phyloP scores from a whole-genome alignment of 1,140 invertebrate genomes.

The Trichonephila inaurata region DNA sequence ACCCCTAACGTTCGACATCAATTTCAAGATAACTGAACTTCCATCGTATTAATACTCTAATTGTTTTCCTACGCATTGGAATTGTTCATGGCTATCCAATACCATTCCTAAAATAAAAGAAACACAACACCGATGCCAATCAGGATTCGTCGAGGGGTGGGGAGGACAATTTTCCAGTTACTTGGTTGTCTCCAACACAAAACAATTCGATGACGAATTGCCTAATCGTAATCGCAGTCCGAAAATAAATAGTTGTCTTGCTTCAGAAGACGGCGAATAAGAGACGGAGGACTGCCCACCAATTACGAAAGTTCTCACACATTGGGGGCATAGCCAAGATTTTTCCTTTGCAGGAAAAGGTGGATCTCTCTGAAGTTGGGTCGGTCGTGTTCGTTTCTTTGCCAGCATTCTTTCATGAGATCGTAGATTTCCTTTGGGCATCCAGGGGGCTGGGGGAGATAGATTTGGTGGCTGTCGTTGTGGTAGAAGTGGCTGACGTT shows the following conservation, averaged over 20 bases:
- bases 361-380: slow-evolving; percentile 95
- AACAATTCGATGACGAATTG: slow-evolving; percentile 34
- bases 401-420: slow-evolving; percentile 97
- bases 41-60: background rate
- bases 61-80: slow-evolving; percentile 7
- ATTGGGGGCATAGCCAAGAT: slow-evolving; percentile 86
- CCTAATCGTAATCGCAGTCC: slow-evolving; percentile 20
- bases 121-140: slow-evolving; percentile 30
- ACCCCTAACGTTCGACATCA: background rate
- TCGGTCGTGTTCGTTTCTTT: slow-evolving; percentile 89
- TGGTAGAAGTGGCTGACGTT: slow-evolving; percentile 84
- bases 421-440: slow-evolving; percentile 95
- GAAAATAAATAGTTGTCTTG: slow-evolving; percentile 36
- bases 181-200: slow-evolving; percentile 7
- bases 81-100: slow-evolving; percentile 34
- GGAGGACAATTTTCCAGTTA: background rate
- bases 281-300: background rate
- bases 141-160: background rate
- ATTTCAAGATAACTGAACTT: background rate
- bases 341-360: slow-evolving; percentile 94
- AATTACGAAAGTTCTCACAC: slow-evolving; percentile 16
- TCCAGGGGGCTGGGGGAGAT: slow-evolving; percentile 88
- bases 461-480: slow-evolving; percentile 81
- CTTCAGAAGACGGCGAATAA: background rate
- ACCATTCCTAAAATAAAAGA: background rate